Base-by-base conservation (phyloP, 2,113 vertebrate species). In the Dinomys branickii region DNA sequence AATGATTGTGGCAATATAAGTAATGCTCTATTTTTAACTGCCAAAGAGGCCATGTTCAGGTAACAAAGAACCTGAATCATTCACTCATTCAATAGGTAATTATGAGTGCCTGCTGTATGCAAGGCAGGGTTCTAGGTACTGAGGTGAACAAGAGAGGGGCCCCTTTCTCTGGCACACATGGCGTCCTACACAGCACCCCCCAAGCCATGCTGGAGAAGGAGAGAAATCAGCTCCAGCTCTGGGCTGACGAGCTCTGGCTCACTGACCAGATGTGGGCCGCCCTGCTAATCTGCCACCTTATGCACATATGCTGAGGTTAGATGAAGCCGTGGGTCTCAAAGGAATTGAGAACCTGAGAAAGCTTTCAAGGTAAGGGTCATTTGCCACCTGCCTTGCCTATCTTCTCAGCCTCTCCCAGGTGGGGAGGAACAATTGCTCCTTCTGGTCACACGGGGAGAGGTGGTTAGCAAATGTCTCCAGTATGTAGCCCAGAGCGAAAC, bases 1-100 rank as follows among this genome's bases (percentile, higher is more conserved):
- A 89, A 83, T 80, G 10, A 73, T 41, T 47, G 35, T 44, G 17
- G 9, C 52, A 26, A 63, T 56, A 86, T 86, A 94, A 94, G 30
- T 69, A 35, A 91, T 71, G 35, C 67, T 95, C 73, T 35, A 83
- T 59, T 82, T 92, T 71, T 84, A 88, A 69, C 33, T 85, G 96
- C 47, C 54, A 47, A 13, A 71, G 44, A 85, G 24, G 26, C 14
- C 33, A 4, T 12, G 50, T 44, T 54, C n/a, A 89, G 67, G 26
- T 38, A 83, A 71, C 10, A 8, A 86, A 56, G 30, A 58, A 58
- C 3, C 1, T 35, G 50, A 61, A 17, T 69, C 38, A 26, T 1
- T 22, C 54, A 35, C 41, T 71, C 67, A 94, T 81, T 81, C 67
- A 80, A 24, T 19, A 38, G 24, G 17, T 85, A 67, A 80, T 24